phyloP scores from a whole-genome alignment of 2,113 vertebrate genomes.

The Antigone vipio region DNA sequence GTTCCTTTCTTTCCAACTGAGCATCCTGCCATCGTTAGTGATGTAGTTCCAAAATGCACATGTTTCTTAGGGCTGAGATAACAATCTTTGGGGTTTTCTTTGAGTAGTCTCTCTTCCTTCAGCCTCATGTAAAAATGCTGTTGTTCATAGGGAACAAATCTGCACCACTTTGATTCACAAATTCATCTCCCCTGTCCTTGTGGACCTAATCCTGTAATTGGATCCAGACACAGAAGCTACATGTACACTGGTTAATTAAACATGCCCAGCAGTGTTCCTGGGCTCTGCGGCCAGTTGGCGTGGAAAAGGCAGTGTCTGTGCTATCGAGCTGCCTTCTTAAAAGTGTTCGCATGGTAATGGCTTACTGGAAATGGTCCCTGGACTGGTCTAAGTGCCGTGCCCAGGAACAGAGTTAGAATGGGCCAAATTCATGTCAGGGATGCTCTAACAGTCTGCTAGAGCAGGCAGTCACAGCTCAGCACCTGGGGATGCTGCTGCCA shows the following conservation, averaged over 20 bases:
- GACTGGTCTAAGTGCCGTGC: background rate
- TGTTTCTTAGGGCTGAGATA: constrained; percentile 2
- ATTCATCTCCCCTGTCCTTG: background rate
- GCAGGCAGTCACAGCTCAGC: background rate
- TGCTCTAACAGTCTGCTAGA: background rate
- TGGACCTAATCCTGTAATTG: background rate
- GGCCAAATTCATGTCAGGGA: background rate
- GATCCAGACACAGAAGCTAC: background rate
- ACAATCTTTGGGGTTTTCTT: background rate
- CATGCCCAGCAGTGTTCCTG: background rate
- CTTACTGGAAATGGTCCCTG: background rate
- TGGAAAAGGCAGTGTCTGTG: background rate
- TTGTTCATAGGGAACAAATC: background rate
- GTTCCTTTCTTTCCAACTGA: background rate
- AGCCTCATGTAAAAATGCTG: background rate
- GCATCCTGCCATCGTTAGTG: background rate
- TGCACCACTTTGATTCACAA: background rate
- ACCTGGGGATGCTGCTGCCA: background rate
- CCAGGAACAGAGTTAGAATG: background rate
- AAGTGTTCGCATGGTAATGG: background rate
- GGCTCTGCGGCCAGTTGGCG: background rate
- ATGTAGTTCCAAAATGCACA: background rate
- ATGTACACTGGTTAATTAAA: background rate
- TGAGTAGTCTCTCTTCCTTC: background rate
- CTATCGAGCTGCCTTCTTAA: background rate